phyloP scores from a whole-genome alignment of 2,113 vertebrate species.

The Cyprinodon tularosa region DNA sequence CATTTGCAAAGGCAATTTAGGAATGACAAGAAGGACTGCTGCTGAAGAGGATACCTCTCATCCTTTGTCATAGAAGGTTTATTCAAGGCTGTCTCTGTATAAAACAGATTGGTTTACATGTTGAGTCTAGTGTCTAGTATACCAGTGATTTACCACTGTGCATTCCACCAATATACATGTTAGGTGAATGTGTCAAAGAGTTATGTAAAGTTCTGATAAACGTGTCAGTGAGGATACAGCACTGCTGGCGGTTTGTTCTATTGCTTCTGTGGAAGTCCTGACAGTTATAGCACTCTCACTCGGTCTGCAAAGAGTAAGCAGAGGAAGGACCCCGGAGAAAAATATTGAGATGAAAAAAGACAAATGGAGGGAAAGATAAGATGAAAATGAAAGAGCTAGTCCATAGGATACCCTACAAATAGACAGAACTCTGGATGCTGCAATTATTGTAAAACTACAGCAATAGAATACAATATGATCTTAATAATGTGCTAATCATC shows the following conservation, averaged over 20 bases:
- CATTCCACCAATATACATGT: conserved; percentile 20
- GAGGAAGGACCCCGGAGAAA: conserved; percentile 1
- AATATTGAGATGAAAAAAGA: neutral
- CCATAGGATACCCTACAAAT: conserved; percentile 24
- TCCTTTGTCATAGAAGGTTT: conserved; percentile 30
- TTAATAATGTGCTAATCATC: neutral
- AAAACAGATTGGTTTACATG: conserved; percentile 14
- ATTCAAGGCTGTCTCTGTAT: conserved; percentile 1
- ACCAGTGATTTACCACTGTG: conserved; percentile 2
- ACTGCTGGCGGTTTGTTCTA: conserved; percentile 14
- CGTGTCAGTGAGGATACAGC: conserved; percentile 4
- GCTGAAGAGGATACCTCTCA: conserved; percentile 19
- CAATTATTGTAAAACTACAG: neutral
- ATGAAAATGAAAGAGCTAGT: conserved; percentile 37
- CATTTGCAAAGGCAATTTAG: conserved; percentile 71
- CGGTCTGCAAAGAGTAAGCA: conserved; percentile 17
- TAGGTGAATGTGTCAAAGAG: conserved; percentile 1
- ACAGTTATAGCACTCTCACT: conserved; percentile 37
- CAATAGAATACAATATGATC: conserved; percentile 26
- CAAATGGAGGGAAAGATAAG: conserved; percentile 33
- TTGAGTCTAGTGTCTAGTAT: conserved; percentile 10
- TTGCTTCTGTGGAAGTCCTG: conserved; percentile 27
- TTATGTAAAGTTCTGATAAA: conserved; percentile 11
- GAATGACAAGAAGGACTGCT: conserved; percentile 45
- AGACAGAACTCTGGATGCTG: conserved; percentile 40